phyloP scores from a whole-genome alignment of 1,140 invertebrate species.

The Drosophila guanche region DNA sequence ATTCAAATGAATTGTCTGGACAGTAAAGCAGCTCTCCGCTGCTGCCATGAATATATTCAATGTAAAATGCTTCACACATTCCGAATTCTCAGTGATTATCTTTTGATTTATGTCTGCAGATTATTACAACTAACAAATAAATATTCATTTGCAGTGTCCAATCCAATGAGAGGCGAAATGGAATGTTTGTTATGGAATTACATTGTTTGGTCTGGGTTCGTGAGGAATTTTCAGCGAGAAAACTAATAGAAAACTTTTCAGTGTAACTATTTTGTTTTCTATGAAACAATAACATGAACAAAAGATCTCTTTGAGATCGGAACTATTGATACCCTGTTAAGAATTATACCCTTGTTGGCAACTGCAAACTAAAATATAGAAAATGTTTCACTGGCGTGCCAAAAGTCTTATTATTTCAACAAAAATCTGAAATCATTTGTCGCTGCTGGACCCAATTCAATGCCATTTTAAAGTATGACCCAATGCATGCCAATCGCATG shows the following conservation, averaged over 20 bases:
- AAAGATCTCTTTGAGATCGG: too few species aligned
- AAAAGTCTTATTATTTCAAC: too few species aligned
- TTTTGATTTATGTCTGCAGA: conserved; percentile 23
- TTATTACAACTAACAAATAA: conserved; percentile 29
- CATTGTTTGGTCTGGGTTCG: too few species aligned
- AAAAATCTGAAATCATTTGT: too few species aligned
- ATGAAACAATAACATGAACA: too few species aligned
- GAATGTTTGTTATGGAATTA: neutral
- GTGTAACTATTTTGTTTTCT: too few species aligned
- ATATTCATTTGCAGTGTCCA: conserved; percentile 19
- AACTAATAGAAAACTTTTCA: too few species aligned
- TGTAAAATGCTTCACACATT: conserved; percentile 17
- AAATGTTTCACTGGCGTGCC: too few species aligned
- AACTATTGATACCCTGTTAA: too few species aligned
- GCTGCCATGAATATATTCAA: conserved; percentile 45
- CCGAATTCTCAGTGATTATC: conserved; percentile 2
- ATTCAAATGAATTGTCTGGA: conserved; percentile 66
- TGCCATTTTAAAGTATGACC: conserved; percentile 72
- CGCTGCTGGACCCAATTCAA: conserved; percentile 6
- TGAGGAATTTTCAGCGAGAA: too few species aligned
- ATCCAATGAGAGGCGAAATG: neutral
- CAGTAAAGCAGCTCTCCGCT: conserved; percentile 33
- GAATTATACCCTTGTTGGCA: too few species aligned
- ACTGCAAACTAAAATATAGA: too few species aligned
- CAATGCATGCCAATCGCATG: conserved; percentile 59